phyloP scores from a whole-genome alignment of 2,113 vertebrate genomes.

The Chunga burmeisteri region DNA sequence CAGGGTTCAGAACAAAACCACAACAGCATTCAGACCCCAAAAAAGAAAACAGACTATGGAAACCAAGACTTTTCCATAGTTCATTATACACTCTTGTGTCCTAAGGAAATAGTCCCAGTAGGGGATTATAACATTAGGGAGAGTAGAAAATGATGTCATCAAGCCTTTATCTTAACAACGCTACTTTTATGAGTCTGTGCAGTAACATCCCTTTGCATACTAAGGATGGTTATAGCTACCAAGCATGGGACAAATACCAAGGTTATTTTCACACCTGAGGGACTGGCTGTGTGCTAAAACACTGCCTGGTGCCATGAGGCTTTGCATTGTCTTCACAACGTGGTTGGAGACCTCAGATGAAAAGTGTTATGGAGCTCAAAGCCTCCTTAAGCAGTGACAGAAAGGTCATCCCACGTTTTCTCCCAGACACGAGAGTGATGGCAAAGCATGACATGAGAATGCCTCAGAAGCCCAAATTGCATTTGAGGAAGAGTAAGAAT shows the following conservation, averaged over 20 bases:
- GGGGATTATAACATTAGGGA: not conserved
- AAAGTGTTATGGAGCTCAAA: not conserved
- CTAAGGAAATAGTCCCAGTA: not conserved
- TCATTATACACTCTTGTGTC: fast-evolving
- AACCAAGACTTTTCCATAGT: not conserved
- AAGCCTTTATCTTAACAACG: not conserved
- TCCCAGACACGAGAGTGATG: not conserved
- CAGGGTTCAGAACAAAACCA: too few relatives aligned
- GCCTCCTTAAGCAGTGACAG: not conserved
- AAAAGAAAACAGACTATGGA: not conserved
- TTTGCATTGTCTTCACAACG: not conserved
- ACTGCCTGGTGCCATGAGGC: not conserved
- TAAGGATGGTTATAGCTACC: too few relatives aligned
- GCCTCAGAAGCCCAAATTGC: not conserved
- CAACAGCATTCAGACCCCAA: fast-evolving
- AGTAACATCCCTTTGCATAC: not conserved
- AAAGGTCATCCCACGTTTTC: not conserved
- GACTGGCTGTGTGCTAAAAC: not conserved
- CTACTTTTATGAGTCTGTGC: not conserved
- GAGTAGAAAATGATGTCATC: not conserved
- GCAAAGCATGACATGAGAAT: fast-evolving
- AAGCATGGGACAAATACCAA: not conserved
- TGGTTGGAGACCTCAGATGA: not conserved
- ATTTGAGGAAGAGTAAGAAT: not conserved
- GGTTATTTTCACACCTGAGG: not conserved